Evolutionary conservation across 2,113 vertebrate species (phyloP).

Genomic region (Mastomys coucha): DNA sequence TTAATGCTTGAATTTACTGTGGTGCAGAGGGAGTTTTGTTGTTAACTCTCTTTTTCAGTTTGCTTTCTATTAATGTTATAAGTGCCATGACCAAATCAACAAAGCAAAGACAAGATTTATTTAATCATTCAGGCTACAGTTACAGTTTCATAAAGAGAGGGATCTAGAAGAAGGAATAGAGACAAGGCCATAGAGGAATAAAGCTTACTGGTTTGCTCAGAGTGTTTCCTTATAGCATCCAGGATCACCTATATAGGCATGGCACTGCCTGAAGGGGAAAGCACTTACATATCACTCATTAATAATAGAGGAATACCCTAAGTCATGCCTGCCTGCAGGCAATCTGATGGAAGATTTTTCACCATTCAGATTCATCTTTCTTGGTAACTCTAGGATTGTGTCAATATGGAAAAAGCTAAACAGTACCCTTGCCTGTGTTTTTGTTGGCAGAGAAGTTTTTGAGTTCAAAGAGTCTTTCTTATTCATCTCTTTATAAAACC

Average conservation of each 20-base stretch:
- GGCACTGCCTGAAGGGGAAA: not conserved
- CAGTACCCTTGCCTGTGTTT: not conserved
- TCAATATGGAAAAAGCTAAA: not conserved
- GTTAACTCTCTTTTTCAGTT: not conserved
- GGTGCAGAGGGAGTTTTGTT: not conserved
- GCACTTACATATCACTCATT: not conserved
- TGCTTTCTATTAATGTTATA: not conserved
- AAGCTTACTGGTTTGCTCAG: not conserved
- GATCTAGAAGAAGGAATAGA: not conserved
- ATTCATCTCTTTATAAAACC: not conserved
- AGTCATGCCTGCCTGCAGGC: not conserved
- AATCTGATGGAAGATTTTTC: not conserved
- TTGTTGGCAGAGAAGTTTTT: not conserved
- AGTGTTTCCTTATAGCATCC: not conserved
- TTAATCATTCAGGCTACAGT: not conserved
- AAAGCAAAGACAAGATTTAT: not conserved
- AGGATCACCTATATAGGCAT: too few relatives aligned
- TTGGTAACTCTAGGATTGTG: not conserved
- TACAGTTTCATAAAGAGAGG: not conserved
- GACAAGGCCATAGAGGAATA: too few relatives aligned
- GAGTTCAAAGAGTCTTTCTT: not conserved
- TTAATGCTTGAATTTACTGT: not conserved
- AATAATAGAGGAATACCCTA: not conserved
- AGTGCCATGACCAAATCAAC: not conserved
- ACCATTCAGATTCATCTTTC: not conserved